Percentiles rank a stretch among this genome's conserved stretches.
Conservation (phyloP, 2,113 vertebrate genomes). For the mouse (Mus musculus) region DNA sequence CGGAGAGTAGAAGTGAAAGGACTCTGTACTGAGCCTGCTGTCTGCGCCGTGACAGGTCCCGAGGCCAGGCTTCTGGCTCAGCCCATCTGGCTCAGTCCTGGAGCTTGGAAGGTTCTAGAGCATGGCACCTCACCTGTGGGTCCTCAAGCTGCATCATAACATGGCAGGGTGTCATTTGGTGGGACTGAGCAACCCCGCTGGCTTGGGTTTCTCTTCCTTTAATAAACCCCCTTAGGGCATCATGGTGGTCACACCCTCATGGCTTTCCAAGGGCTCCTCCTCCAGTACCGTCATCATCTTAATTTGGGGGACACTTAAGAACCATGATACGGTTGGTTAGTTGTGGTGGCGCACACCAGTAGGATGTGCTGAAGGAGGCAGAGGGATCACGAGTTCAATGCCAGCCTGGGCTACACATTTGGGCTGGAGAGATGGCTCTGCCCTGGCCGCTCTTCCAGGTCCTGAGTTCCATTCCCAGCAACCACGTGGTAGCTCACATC, state of each 20-base stretch:
- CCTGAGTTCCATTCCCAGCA: too few relatives aligned
- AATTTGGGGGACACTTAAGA: background rate
- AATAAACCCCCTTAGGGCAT: background rate
- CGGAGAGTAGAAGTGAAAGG: background rate
- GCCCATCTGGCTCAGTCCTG: background rate
- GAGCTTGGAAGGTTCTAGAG: background rate
- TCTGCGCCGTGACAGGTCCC: background rate
- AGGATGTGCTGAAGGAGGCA: too few relatives aligned
- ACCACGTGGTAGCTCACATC: too few relatives aligned
- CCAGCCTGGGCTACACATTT: too few relatives aligned
- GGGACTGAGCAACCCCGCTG: background rate
- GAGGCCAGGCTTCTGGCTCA: background rate
- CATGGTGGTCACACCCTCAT: background rate
- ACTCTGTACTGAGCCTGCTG: background rate
- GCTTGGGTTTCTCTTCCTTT: background rate
- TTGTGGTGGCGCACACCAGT: too few relatives aligned
- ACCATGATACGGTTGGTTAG: background rate
- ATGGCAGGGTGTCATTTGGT: background rate
- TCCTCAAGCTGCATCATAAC: too few relatives aligned
- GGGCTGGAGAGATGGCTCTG: too few relatives aligned
- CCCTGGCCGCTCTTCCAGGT: too few relatives aligned
- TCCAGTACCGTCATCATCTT: background rate
- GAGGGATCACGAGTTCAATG: too few relatives aligned
- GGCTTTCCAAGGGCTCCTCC: background rate
- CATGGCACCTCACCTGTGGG: fast-evolving